Base-by-base conservation (phyloP, 1,140 invertebrate genomes). In the Hylaeus anthracinus region DNA sequence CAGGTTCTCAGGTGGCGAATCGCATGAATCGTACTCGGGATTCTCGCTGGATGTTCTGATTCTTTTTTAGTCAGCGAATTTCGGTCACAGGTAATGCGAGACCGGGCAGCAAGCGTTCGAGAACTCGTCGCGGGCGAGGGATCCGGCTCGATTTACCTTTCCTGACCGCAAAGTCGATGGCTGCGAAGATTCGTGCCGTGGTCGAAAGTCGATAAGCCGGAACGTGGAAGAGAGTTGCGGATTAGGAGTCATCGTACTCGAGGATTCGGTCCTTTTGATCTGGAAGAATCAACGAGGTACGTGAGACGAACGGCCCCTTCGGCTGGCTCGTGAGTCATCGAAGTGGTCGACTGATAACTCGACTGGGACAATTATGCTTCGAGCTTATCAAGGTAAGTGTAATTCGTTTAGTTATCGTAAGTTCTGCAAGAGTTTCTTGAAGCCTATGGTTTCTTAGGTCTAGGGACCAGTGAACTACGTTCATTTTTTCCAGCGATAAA, bases 101-200 rank as follows among this genome's bases (percentile, higher is more conserved):
- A 86, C 63, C 65, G 67, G 55, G 58, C 51, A 41, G 66, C 58
- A 65, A 63, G 53, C 65, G 55, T 6, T 74, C 39, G 66, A 41
- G 51, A 71, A 79, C 76, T 72, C 70, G 74, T 72, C 39, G 61
- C 60, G 48, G 26, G 61, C 70, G 58, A 63, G 53, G 67, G 76
- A 86, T 86, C 76, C 81, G 69, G 81, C 75, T 86, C 81, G 75
- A 83, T 86, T 83, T 79, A 86, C 80, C 83, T 75, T 69, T 82
- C 56, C 45, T 61, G 72, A 83, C 67, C 74, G 80, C 76, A 86
- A 83, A 86, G 69, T 75, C 60, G 81, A 78, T 37, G 72, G 64
- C 67, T 65, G 81, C 72, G 69, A 76, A 71, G 63, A 83, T 82
- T 80, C 64, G 58, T 69, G 61, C 10, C 55, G 48, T 12, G 67